A percentile compares a stretch with the other conserved stretches of the same genome.
These are phyloP conservation scores for Lottia gigantea DNA, from an alignment of 2,888 invertebrate species.

Conservation along the genomic window DNA sequence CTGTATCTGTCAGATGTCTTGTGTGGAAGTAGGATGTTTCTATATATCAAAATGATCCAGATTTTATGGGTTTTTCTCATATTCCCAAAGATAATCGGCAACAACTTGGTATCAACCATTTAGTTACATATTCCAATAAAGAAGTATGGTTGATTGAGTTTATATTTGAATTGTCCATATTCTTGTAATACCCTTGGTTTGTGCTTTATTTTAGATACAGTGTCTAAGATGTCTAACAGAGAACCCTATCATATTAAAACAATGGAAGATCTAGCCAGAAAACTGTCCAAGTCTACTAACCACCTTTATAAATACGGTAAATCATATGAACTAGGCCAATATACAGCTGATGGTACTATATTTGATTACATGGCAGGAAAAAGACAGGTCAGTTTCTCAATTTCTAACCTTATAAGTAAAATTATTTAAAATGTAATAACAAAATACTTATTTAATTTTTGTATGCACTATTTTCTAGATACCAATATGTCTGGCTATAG, in stretches of 20 bases:
- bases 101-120: no score
- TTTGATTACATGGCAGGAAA: slow-evolving; percentile 66
- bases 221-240: slow-evolving; percentile 41
- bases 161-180: no score
- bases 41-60: no score
- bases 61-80: no score
- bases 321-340: slow-evolving; percentile 53
- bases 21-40: no score
- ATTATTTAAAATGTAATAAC: no score
- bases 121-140: no score
- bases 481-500: slow-evolving; percentile 63
- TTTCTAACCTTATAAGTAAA: not conserved
- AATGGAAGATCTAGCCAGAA: slow-evolving; percentile 52
- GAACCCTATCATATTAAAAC: slow-evolving; percentile 49
- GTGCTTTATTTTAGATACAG: slow-evolving; percentile 47
- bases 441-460: no score
- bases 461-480: slow-evolving; percentile 45
- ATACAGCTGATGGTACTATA: slow-evolving; percentile 65
- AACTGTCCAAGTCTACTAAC: slow-evolving; percentile 46
- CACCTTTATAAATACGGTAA: slow-evolving; percentile 53
- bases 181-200: no score
- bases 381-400: slow-evolving; percentile 44
- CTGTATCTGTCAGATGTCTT: no score
- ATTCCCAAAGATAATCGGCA: no score
- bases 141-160: no score